These are phyloP conservation scores for Dufourea novaeangliae DNA, from an alignment of 1,140 invertebrate species.

Conservation along the genomic window DNA sequence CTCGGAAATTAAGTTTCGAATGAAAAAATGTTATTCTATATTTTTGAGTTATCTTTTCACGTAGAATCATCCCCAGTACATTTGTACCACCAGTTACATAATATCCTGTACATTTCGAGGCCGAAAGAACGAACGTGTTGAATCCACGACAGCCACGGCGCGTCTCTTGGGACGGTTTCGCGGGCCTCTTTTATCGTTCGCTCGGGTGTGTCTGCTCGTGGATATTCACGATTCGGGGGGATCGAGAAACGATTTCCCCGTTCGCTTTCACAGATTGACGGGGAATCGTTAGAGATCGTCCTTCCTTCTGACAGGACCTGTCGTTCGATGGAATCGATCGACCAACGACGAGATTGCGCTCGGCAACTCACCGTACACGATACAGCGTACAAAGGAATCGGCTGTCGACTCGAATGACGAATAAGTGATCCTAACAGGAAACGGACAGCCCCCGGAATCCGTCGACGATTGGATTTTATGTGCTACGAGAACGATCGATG, in stretches of 20 bases:
- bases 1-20: too few relatives aligned
- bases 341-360: constrained; percentile 10
- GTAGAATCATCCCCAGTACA: too few relatives aligned
- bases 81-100: too few relatives aligned
- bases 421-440: constrained; percentile 24
- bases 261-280: not conserved
- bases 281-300: constrained; percentile 7
- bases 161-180: too few relatives aligned
- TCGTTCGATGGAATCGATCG: constrained; percentile 22
- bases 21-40: too few relatives aligned
- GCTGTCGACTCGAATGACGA: constrained; percentile 30
- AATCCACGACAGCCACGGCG: too few relatives aligned
- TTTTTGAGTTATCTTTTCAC: too few relatives aligned
- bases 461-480: not conserved
- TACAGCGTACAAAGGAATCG: constrained; percentile 26
- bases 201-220: not conserved
- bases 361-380: not conserved
- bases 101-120: too few relatives aligned
- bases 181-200: too few relatives aligned
- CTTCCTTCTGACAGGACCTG: not conserved
- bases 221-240: not conserved
- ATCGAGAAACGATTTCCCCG: too few relatives aligned
- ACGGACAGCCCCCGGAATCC: not conserved
- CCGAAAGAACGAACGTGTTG: too few relatives aligned
- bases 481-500: not conserved